phyloP scores from a whole-genome alignment of 2,113 vertebrate genomes.

The Uria aalge region DNA sequence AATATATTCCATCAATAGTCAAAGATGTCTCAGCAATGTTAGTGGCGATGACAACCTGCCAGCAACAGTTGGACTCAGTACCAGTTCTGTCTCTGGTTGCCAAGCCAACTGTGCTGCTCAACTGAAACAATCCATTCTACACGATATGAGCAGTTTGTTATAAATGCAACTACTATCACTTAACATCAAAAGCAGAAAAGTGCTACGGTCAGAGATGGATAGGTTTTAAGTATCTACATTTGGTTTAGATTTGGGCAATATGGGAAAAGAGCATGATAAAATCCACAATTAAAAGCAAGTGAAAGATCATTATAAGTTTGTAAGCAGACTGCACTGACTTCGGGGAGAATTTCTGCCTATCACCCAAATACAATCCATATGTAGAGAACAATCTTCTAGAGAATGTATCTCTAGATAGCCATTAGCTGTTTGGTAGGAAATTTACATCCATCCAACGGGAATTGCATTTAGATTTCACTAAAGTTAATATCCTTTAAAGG shows the following conservation, averaged over 20 bases:
- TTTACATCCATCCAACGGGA: not conserved
- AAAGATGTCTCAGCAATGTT: conserved; percentile 97
- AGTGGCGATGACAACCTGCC: conserved; percentile 94
- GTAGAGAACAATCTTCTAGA: not conserved
- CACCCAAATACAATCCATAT: not conserved
- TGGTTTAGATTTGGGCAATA: not conserved
- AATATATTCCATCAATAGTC: conserved; percentile 98
- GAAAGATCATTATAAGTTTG: not conserved
- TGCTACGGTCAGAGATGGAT: not conserved
- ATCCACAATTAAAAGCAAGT: not conserved
- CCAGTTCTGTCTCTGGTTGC: not conserved
- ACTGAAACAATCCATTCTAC: not conserved
- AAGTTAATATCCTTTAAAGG: not conserved
- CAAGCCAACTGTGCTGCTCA: not conserved
- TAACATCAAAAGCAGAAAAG: not conserved
- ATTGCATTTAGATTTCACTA: not conserved
- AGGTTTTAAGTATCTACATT: not conserved
- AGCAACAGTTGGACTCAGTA: not conserved
- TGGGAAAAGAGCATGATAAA: not conserved
- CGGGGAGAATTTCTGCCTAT: not conserved
- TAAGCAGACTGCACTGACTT: not conserved
- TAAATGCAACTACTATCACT: not conserved
- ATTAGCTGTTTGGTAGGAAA: not conserved
- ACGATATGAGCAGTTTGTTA: accelerated
- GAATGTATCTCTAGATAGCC: not conserved